Percentiles rank a stretch among this genome's conserved stretches.
Evolutionary conservation across 1,140 invertebrate species (phyloP).

Genomic region (Drosophila eugracilis): DNA sequence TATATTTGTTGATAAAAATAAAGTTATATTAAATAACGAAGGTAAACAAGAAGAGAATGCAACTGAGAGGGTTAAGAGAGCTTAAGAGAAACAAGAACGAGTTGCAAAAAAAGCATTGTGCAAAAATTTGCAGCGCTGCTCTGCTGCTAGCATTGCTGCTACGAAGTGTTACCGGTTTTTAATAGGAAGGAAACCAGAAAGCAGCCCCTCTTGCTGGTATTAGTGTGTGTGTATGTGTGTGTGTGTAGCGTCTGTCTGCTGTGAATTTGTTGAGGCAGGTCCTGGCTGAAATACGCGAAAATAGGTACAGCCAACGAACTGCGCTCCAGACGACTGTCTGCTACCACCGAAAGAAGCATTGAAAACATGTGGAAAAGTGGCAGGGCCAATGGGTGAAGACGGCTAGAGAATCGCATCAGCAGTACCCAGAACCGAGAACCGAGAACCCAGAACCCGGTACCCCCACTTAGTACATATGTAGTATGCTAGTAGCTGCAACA

Average conservation of each 20-base stretch:
- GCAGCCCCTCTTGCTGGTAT: conserved; percentile 33
- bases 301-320: conserved; percentile 85
- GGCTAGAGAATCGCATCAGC: conserved; percentile 21
- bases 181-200: conserved; percentile 79
- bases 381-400: conserved; percentile 78
- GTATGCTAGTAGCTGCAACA: conserved; percentile 47
- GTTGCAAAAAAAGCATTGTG: conserved; percentile 28
- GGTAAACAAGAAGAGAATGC: conserved; percentile 19
- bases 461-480: conserved; percentile 60
- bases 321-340: conserved; percentile 61
- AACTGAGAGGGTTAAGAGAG: conserved; percentile 11
- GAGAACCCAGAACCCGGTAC: conserved; percentile 17
- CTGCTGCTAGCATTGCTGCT: conserved; percentile 19
- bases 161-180: conserved; percentile 53
- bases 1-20: conserved; percentile 17
- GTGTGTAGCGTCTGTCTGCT: conserved; percentile 55
- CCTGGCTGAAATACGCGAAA: conserved; percentile 79
- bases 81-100: conserved; percentile 23
- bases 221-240: conserved; percentile 33
- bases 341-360: conserved; percentile 54
- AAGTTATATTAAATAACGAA: conserved; percentile 4
- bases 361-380: conserved; percentile 68
- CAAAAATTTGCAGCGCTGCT: conserved; percentile 45
- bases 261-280: conserved; percentile 83
- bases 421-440: conserved; percentile 4